Base-by-base conservation (phyloP, 2,888 invertebrate species). In the Mimachlamys varia region DNA sequence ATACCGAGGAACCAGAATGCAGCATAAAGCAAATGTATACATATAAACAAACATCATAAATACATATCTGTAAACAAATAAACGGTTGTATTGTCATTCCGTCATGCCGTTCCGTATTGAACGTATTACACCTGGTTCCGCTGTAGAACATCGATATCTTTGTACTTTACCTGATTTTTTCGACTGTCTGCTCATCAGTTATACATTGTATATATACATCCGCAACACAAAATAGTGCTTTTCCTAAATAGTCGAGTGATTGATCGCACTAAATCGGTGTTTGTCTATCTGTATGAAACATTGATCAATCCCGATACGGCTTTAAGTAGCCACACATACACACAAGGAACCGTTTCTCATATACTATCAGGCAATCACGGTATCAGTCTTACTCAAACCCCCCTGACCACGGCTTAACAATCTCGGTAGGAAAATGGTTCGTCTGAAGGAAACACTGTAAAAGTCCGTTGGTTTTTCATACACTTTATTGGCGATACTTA, bases 191-290 rank as follows among this genome's bases (percentile, higher is more conserved):
- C 58, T 7, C 7, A 58, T 58, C 44, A 44, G 44, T 12, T 76
- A 33, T 76, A 44, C 44, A 44, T n/a, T 44, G 44, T 76, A 76
- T 76, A 76, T 76, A 27, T 76, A 76, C 76, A 76, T 76, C 76
- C 27, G 27, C 76, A 27, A 76, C 76, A 33, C 33, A 62, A 10
- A 10, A 7, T 27, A 12, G 76, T 33, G 76, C 76, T 27, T 7
- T 76, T 27, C 76, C 76, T 76, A 76, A 76, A 76, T 76, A 76
- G 76, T 0, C 33, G 12, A 76, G 76, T 76, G 76, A 76, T 76
- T 76, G 76, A 76, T 76, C 76, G 76, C 33, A 76, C 76, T 13
- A 76, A 76, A 76, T 76, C 76, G 76, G 76, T 76, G 76, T 76
- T 76, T 76, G 76, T 27, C 76, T 76, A 76, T 76, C 27, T 33